Evolutionary conservation across 2,113 vertebrate species (phyloP).

Genomic region (Abramis brama): DNA sequence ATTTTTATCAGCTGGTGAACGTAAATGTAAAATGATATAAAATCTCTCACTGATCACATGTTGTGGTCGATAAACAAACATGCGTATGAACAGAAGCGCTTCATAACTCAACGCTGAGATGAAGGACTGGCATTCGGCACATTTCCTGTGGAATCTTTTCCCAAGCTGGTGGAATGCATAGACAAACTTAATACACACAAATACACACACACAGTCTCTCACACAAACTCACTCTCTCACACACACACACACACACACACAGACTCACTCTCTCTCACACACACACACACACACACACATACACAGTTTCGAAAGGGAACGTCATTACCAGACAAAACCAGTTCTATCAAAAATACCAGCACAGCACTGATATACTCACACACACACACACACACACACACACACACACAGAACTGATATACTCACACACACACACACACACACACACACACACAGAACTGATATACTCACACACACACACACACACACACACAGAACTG

Average conservation of each 20-base stretch:
- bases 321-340: neutral
- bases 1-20: too few relatives aligned
- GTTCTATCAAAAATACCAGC: neutral
- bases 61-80: conserved; percentile 48
- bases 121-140: conserved; percentile 72
- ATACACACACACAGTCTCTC: neutral
- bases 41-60: conserved; percentile 4
- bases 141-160: conserved; percentile 78
- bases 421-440: too few relatives aligned
- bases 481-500: too few relatives aligned
- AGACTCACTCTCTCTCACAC: neutral
- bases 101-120: conserved; percentile 45
- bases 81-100: conserved; percentile 56
- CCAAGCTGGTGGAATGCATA: conserved; percentile 66
- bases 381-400: too few relatives aligned
- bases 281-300: neutral
- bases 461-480: neutral
- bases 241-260: conserved; percentile 50
- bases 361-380: neutral
- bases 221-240: too few relatives aligned
- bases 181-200: conserved; percentile 54
- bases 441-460: too few relatives aligned
- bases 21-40: neutral
- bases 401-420: neutral
- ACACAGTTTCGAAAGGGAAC: neutral